Percentiles rank a stretch among this genome's conserved stretches.
Conservation (phyloP, 2,113 vertebrate genomes). For the Gymnorhina tibicen region DNA sequence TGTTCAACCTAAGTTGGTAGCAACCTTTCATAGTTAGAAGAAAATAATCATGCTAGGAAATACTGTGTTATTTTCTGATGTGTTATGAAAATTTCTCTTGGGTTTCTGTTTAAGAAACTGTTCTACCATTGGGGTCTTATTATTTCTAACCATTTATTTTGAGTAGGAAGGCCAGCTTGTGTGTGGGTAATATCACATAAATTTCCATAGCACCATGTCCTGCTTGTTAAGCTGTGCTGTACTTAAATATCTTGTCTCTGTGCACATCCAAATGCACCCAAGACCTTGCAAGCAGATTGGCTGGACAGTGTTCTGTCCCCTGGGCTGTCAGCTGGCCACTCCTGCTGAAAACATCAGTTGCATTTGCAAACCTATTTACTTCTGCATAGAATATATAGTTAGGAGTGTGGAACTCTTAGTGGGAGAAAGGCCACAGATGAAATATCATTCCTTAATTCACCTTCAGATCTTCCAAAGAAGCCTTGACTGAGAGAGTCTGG, state of each 20-base stretch:
- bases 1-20: neutral
- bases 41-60: fast-evolving
- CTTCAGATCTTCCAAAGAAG: neutral
- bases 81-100: neutral
- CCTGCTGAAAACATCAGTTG: neutral
- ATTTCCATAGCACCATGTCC: neutral
- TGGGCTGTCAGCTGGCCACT: neutral
- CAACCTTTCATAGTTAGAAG: neutral
- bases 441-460: neutral
- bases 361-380: neutral
- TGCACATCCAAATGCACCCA: too few species aligned
- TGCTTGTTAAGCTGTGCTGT: neutral
- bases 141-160: neutral
- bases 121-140: neutral
- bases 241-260: neutral
- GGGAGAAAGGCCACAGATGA: neutral
- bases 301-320: neutral
- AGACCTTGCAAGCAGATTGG: neutral
- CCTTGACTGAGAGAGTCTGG: neutral
- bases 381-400: neutral
- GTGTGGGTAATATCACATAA: neutral
- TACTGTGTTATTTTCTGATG: neutral
- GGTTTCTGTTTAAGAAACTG: neutral
- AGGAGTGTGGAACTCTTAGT: neutral
- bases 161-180: neutral